Evolutionary conservation across 2,888 invertebrate species (phyloP).

Genomic region (Drosophila flavopinicola): DNA sequence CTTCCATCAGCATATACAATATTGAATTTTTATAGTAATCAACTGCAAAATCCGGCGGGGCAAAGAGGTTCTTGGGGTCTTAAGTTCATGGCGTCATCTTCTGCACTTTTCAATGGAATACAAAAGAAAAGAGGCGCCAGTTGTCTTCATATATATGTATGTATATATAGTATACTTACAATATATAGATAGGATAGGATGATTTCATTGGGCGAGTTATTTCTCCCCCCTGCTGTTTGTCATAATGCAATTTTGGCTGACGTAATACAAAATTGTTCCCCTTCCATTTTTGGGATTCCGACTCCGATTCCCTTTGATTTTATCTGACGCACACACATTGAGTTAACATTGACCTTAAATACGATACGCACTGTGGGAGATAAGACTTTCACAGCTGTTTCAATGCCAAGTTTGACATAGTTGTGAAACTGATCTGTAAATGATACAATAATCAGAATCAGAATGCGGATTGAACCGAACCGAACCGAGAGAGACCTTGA

Average conservation of each 20-base stretch:
- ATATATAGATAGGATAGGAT: conserved; percentile 4
- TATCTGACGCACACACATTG: conserved; percentile 53
- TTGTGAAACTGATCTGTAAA: not conserved
- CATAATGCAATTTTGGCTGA: conserved; percentile 49
- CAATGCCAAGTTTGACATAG: conserved; percentile 22
- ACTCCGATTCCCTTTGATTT: conserved; percentile 18
- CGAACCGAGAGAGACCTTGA: not conserved
- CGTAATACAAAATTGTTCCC: conserved; percentile 27
- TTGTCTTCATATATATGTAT: conserved; percentile 3
- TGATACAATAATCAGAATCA: not conserved
- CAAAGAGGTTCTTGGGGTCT: not conserved
- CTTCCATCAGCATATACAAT: not conserved
- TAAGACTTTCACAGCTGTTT: conserved; percentile 26
- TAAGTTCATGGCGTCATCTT: conserved; percentile 15
- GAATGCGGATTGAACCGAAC: not conserved
- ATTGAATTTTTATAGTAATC: conserved; percentile 17
- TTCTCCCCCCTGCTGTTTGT: not conserved
- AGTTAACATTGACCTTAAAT: conserved; percentile 55
- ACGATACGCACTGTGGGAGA: conserved; percentile 9
- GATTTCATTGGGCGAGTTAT: conserved; percentile 35
- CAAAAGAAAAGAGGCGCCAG: conserved; percentile 8
- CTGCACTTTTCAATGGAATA: not conserved
- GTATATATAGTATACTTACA: not conserved
- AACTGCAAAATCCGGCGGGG: conserved; percentile 4
- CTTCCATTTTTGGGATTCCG: not conserved